A percentile compares a stretch with the other conserved stretches of the same genome.
These are phyloP conservation scores for Nasonia vitripennis DNA, from an alignment of 1,140 invertebrate species.

Conservation along the genomic window DNA sequence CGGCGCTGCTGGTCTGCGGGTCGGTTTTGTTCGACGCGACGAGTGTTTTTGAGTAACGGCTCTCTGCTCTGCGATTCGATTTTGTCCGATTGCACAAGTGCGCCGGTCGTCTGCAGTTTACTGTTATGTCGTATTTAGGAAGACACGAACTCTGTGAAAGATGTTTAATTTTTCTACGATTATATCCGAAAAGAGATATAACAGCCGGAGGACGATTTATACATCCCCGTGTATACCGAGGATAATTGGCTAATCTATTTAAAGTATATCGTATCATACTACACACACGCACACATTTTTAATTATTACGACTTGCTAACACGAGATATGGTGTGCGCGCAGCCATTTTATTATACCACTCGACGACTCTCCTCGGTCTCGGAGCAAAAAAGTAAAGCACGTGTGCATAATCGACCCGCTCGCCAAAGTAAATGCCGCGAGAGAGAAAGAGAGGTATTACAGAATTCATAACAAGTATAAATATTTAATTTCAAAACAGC, in stretches of 20 bases:
- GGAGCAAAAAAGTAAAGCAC: not conserved
- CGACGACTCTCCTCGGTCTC: not conserved
- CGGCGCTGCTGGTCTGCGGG: not conserved
- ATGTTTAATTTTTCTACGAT: no score
- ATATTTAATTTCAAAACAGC: not conserved
- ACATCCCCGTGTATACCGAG: not conserved
- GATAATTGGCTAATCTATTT: conserved; percentile 16
- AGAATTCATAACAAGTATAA: not conserved
- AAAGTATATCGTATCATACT: not conserved
- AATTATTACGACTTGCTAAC: conserved; percentile 34
- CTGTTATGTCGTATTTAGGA: not conserved
- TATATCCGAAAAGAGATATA: not conserved
- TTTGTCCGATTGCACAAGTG: not conserved
- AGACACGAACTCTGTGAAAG: no score
- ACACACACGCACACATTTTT: conserved; percentile 1
- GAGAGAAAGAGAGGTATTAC: not conserved
- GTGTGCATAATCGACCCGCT: not conserved
- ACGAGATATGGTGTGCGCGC: conserved; percentile 19
- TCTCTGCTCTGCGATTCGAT: not conserved
- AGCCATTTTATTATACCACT: not conserved
- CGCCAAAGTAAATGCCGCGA: not conserved
- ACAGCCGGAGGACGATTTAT: not conserved
- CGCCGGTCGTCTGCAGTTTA: not conserved
- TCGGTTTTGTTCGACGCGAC: not conserved
- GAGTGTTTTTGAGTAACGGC: conserved; percentile 45